Evolutionary conservation across 2,113 vertebrate genomes (phyloP).

Genomic region (Chloroceryle aenea): DNA sequence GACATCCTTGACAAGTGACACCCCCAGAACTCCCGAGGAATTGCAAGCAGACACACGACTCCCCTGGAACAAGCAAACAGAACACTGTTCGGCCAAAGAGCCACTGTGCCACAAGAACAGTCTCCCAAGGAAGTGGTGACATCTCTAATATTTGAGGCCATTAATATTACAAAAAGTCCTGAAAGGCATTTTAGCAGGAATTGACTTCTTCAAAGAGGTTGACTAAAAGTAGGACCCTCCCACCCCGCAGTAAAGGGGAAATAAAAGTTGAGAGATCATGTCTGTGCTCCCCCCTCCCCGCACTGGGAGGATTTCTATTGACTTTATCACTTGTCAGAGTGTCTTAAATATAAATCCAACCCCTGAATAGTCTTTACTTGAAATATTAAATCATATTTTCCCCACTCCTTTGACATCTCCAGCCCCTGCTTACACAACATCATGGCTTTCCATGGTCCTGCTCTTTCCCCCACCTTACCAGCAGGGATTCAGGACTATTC

Average conservation of each 20-base stretch:
- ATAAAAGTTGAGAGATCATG: background rate
- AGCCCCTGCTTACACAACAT: background rate
- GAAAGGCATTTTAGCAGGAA: background rate
- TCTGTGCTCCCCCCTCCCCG: rapidly evolving
- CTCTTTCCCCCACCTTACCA: background rate
- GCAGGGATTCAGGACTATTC: background rate
- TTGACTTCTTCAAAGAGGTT: background rate
- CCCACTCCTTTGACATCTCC: background rate
- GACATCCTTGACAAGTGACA: background rate
- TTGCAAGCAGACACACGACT: background rate
- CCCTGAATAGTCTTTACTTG: background rate
- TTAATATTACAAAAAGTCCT: background rate
- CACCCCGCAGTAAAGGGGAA: background rate
- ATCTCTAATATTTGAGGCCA: background rate
- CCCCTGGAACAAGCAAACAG: background rate
- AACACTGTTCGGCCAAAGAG: background rate
- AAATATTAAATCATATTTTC: background rate
- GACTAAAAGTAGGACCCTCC: background rate
- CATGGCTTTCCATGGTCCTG: background rate
- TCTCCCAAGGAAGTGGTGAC: background rate
- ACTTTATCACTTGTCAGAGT: background rate
- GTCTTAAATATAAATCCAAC: background rate
- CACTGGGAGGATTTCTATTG: background rate
- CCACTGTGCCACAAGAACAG: background rate
- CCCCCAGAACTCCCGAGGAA: background rate